Evolutionary conservation across 2,797 vertebrate species (phyloP).

Genomic region (Gambusia yucatana): DNA sequence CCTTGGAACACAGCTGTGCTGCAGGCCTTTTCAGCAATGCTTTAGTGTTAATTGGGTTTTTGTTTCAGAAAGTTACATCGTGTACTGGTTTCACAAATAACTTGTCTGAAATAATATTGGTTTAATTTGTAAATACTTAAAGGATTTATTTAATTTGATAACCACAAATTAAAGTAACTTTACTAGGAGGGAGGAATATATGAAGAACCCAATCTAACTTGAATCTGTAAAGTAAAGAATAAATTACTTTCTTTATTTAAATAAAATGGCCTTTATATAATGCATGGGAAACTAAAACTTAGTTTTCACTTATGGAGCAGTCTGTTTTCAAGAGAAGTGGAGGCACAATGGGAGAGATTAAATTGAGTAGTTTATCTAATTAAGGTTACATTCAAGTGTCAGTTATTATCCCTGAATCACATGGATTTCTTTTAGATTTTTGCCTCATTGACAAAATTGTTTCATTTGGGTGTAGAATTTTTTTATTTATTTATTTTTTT

Average conservation of each 20-base stretch:
- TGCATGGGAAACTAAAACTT: no score
- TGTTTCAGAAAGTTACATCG: constrained; percentile 6
- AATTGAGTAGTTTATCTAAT: not conserved
- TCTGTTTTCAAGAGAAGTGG: not conserved
- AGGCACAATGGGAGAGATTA: not conserved
- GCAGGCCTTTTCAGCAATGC: not conserved
- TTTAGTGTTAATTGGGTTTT: not conserved
- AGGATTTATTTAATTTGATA: not conserved
- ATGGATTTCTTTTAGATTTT: not conserved
- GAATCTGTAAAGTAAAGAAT: not conserved
- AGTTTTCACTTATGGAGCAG: not conserved
- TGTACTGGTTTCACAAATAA: not conserved
- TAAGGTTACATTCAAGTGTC: not conserved
- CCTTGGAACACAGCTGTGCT: not conserved
- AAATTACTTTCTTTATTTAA: not conserved
- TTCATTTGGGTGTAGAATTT: not conserved
- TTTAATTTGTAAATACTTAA: not conserved
- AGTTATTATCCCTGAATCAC: no score
- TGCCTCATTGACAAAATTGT: not conserved
- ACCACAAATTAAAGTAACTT: not conserved
- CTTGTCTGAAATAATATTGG: not conserved
- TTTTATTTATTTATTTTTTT: no score
- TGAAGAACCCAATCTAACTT: not conserved
- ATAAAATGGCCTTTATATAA: not conserved
- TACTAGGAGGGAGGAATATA: not conserved